A percentile compares a stretch with the other conserved stretches of the same genome.
Evolutionary conservation across 2,113 vertebrate species (phyloP).

Genomic region (Alectura lathami): DNA sequence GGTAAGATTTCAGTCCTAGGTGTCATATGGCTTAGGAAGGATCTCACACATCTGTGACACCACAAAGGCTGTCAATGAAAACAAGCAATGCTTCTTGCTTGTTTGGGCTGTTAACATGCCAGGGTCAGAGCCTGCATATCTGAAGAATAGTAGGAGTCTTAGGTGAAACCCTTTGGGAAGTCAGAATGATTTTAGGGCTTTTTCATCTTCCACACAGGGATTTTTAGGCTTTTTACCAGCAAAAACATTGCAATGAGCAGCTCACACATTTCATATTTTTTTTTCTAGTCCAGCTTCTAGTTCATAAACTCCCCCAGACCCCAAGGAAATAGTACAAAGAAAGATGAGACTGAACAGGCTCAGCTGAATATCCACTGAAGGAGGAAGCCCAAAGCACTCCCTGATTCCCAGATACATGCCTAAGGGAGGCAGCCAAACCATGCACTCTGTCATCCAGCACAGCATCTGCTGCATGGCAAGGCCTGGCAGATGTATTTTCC

Average conservation of each 20-base stretch:
- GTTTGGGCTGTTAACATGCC: neutral
- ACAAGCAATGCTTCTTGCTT: neutral
- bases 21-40: neutral
- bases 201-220: neutral
- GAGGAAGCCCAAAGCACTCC: neutral
- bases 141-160: neutral
- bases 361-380: neutral
- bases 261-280: neutral
- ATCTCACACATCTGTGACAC: neutral
- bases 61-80: neutral
- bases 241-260: neutral
- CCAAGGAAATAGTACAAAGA: conserved; percentile 23
- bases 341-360: neutral
- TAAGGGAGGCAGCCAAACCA: neutral
- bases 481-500: neutral
- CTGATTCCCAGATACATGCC: neutral
- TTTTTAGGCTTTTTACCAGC: neutral
- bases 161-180: neutral
- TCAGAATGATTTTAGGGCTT: neutral
- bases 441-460: neutral
- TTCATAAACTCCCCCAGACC: neutral
- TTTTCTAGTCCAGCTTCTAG: conserved; percentile 1
- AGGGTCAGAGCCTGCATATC: neutral
- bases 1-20: neutral
- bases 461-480: neutral